phyloP scores from a whole-genome alignment of 1,140 invertebrate species.

The Bombus ignitus region DNA sequence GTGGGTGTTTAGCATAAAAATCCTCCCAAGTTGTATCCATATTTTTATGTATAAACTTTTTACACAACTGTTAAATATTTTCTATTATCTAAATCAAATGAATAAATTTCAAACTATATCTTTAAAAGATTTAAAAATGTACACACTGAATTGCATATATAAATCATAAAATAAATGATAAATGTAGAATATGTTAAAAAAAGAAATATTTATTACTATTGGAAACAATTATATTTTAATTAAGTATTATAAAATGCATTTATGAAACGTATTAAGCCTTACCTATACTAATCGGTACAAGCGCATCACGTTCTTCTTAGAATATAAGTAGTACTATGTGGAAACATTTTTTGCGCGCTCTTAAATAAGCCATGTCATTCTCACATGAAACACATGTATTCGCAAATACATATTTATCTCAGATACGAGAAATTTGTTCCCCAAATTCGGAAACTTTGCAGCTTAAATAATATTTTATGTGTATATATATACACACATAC shows the following conservation, averaged over 20 bases:
- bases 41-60: slow-evolving; percentile 18
- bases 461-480: background rate
- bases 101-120: background rate
- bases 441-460: background rate
- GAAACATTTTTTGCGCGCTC: background rate
- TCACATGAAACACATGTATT: background rate
- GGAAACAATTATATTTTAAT: background rate
- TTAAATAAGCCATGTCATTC: background rate
- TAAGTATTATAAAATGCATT: background rate
- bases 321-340: background rate
- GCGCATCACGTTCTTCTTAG: background rate
- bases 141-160: background rate
- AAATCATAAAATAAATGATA: slow-evolving; percentile 5
- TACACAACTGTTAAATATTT: background rate
- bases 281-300: background rate
- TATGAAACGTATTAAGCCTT: background rate
- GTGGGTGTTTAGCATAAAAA: slow-evolving; percentile 89
- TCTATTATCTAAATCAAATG: background rate
- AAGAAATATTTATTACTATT: background rate
- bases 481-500: background rate
- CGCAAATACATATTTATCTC: background rate
- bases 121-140: background rate
- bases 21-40: slow-evolving; percentile 89
- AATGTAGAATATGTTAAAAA: background rate
- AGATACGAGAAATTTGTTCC: background rate